Base-by-base conservation (phyloP, 1,140 invertebrate species). In the Drosophila neocordata region DNA sequence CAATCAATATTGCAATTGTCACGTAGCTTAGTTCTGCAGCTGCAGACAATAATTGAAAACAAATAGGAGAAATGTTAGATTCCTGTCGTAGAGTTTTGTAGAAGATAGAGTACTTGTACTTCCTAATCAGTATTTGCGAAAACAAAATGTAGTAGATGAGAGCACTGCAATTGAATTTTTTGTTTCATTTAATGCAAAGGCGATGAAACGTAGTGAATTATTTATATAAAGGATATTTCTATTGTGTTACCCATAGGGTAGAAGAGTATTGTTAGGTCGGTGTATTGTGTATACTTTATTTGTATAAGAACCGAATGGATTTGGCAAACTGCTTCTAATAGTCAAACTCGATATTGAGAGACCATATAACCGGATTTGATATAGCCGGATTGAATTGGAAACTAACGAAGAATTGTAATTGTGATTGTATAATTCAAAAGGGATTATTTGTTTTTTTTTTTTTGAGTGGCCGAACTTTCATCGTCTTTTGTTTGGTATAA, bases 11-110 rank as follows among this genome's bases (percentile, higher is more conserved):
- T 98, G 56, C 94, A 95, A 77, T 93, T 97, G 48, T 95, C 97
- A 0, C 93, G 97, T 75, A 96, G 97, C 82, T 92, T 98, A 8
- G 97, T 98, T 11, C 92, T 96, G 51, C 96, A 97, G 92, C 93
- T 98, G 77, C 97, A 98, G 93, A 96, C 96, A 65, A 92, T 98
- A 67, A 98, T 98, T 72, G 96, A 98, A 91, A 97, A 98, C 91
- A 96, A 96, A 93, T 96, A 94, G 93, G 61, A 20, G 24, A 13
- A 35, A 18, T n/a, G 9, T 13, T 48, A 48, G 41, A 48, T 48
- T 48, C 41, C 41, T 48, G 15, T 48, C 41, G 41, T 48, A 48
- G 41, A 56, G 27, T 56, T 56, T 56, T 56, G 53, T 56, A 56
- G 53, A 34, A 9, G 31, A 34, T 34, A 31, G 18, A 69, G 65